Percentiles rank a stretch among this genome's conserved stretches.
phyloP scores from a whole-genome alignment of 2,113 vertebrate species.

The Picathartes gymnocephalus region DNA sequence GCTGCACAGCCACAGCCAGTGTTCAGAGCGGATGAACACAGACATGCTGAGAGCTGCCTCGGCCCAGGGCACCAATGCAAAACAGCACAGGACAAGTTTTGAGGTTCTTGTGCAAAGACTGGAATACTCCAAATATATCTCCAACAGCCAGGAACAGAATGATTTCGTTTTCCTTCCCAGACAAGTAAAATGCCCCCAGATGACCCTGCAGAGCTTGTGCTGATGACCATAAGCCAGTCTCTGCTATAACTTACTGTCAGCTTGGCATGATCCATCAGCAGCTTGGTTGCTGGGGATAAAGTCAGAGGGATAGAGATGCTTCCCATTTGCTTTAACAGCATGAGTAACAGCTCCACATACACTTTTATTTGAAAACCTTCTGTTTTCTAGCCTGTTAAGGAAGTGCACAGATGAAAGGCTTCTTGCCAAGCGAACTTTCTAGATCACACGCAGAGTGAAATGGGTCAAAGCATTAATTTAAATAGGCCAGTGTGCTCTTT shows the following conservation, averaged over 20 bases:
- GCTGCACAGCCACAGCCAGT: neutral
- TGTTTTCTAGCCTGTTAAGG: constrained; percentile 22
- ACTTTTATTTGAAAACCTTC: constrained; percentile 22
- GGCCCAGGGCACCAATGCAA: neutral
- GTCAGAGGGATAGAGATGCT: neutral
- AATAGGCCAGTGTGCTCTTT: constrained; percentile 36
- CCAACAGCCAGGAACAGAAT: neutral
- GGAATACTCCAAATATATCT: neutral
- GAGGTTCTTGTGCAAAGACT: neutral
- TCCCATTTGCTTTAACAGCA: constrained; percentile 20
- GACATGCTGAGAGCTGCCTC: neutral
- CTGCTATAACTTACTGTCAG: neutral
- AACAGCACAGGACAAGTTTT: neutral
- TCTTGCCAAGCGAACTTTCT: constrained; percentile 43
- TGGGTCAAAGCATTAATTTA: constrained; percentile 57
- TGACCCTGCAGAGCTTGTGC: neutral
- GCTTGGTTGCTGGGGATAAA: constrained; percentile 20
- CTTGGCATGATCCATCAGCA: neutral
- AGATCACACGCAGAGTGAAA: neutral
- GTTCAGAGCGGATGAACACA: neutral
- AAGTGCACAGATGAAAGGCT: constrained; percentile 37
- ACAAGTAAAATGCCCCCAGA: neutral
- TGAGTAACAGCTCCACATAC: neutral
- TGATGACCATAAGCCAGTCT: neutral
- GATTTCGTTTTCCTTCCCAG: neutral